Evolutionary conservation across 1,140 invertebrate genomes (phyloP).

Genomic region (Anoplophora glabripennis): DNA sequence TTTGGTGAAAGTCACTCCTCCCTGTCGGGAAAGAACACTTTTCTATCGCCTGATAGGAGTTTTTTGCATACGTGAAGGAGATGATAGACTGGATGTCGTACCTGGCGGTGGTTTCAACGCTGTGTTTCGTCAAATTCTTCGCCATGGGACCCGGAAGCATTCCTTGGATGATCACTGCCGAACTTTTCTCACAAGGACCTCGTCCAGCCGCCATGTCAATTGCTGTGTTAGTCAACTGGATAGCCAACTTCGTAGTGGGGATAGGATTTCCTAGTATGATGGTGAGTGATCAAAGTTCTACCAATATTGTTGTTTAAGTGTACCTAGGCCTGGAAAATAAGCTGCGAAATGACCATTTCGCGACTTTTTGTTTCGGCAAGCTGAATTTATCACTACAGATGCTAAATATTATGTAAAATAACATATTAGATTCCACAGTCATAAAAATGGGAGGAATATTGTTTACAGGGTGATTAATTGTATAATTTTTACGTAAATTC

Average conservation of each 20-base stretch:
- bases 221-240: conserved; percentile 97
- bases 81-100: conserved; percentile 98
- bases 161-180: conserved; percentile 98
- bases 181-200: conserved; percentile 96
- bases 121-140: conserved; percentile 96
- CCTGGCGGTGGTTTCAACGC: conserved; percentile 88
- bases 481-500: no score
- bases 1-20: conserved; percentile 47
- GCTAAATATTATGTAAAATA: no score
- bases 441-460: no score
- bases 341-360: no score
- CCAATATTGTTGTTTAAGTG: no score
- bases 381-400: no score
- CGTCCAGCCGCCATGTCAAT: conserved; percentile 97
- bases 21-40: conserved; percentile 58
- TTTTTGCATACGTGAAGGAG: conserved; percentile 93
- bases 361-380: no score
- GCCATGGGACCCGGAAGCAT: conserved; percentile 95
- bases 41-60: conserved; percentile 78
- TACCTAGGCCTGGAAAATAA: no score
- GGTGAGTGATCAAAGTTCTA: conserved; percentile 53
- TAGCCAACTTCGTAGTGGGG: conserved; percentile 95
- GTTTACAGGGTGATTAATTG: no score
- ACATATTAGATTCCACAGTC: no score
- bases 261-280: conserved; percentile 92